phyloP scores from a whole-genome alignment of 2,888 invertebrate species.

The Sepiola atlantica region DNA sequence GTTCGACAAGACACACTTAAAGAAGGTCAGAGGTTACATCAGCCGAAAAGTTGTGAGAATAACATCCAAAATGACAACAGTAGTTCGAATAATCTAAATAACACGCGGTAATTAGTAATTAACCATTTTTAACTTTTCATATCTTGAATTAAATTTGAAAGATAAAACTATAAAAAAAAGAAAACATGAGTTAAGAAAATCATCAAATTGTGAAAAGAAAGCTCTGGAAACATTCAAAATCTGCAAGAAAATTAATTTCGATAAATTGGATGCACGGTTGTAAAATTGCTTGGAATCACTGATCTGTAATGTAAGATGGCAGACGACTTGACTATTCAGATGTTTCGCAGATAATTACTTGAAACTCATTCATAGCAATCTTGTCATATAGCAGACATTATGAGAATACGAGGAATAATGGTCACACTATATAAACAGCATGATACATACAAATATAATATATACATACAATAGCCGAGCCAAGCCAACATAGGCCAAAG shows the following conservation, averaged over 20 bases:
- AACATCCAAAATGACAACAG: too few relatives aligned
- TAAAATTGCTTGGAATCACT: slow-evolving; percentile 6
- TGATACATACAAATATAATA: too few relatives aligned
- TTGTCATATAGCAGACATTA: neutral
- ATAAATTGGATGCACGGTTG: neutral
- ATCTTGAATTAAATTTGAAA: slow-evolving; percentile 32
- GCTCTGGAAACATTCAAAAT: neutral
- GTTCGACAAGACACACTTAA: too few relatives aligned
- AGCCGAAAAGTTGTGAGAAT: too few relatives aligned
- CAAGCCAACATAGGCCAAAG: too few relatives aligned
- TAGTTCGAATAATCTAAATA: too few relatives aligned
- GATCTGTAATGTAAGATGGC: slow-evolving; percentile 32
- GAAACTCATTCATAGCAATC: slow-evolving; percentile 18
- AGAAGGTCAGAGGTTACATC: too few relatives aligned
- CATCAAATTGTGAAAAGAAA: neutral
- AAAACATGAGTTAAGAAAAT: neutral
- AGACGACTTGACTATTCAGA: neutral
- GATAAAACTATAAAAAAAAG: neutral
- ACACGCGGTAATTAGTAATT: slow-evolving; percentile 8
- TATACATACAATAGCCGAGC: too few relatives aligned
- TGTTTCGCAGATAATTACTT: slow-evolving; percentile 20
- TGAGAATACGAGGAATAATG: neutral
- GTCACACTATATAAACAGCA: neutral
- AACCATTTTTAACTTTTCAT: neutral
- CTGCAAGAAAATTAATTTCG: slow-evolving; percentile 32